Conservation (phyloP, 2,797 vertebrate genomes). For the Onychomys torridus region DNA sequence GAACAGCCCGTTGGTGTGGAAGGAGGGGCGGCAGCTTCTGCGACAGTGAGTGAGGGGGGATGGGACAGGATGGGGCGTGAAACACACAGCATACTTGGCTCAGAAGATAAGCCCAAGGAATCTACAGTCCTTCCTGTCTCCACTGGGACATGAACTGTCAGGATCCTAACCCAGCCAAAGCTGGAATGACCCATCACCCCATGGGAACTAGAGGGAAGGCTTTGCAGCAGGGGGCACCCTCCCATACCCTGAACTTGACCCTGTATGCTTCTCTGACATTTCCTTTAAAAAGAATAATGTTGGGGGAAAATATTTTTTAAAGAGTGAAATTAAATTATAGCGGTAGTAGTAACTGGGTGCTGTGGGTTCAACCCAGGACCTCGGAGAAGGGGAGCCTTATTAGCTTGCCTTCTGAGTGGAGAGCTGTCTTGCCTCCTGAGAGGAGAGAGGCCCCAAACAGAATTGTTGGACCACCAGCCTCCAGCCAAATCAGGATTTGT, state of each 20-base stretch:
- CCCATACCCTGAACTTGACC: background rate
- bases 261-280: background rate
- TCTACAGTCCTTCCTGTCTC: constrained; percentile 27
- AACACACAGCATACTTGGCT: background rate
- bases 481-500: background rate
- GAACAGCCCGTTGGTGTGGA: constrained; percentile 94
- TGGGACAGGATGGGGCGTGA: accelerated
- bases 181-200: background rate
- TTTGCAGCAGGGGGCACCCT: background rate
- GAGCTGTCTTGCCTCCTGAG: background rate
- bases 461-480: background rate
- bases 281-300: background rate
- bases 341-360: background rate
- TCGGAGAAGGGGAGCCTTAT: background rate
- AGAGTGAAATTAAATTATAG: background rate
- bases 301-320: background rate
- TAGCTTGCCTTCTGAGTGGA: background rate
- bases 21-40: constrained; percentile 95
- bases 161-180: background rate
- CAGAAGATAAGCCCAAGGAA: background rate
- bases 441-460: background rate
- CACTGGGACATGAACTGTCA: background rate
- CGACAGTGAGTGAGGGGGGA: constrained; percentile 91
- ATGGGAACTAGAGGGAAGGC: background rate
- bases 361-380: background rate